These are phyloP conservation scores for Hystrix cristata DNA, from an alignment of 2,113 vertebrate species.

Conservation along the genomic window DNA sequence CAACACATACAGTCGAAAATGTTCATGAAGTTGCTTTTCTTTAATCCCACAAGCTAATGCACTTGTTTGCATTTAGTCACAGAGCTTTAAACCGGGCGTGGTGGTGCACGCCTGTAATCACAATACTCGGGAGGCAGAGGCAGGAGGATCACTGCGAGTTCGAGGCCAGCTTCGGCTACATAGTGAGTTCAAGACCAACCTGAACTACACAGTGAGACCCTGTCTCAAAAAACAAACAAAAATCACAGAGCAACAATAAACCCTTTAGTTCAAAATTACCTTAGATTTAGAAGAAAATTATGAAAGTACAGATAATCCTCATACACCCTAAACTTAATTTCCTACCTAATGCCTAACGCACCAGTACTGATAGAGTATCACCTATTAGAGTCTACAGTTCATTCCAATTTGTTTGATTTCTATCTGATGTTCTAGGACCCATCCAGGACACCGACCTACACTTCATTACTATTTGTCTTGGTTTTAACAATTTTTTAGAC, in stretches of 20 bases:
- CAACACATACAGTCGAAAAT: not conserved
- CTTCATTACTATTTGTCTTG: not conserved
- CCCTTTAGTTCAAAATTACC: not conserved
- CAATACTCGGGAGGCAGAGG: no score
- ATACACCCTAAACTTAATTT: rapidly evolving
- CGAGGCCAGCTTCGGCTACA: no score
- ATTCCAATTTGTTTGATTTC: not conserved
- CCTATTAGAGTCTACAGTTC: not conserved
- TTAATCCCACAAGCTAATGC: not conserved
- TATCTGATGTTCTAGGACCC: no score
- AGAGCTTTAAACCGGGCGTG: no score
- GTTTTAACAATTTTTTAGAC: not conserved
- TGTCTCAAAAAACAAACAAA: no score
- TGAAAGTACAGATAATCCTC: not conserved
- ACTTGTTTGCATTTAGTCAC: not conserved
- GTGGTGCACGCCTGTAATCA: no score
- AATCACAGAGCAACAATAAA: not conserved
- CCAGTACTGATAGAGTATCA: no score
- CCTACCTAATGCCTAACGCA: not conserved
- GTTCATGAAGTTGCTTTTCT: not conserved
- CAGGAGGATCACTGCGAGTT: no score
- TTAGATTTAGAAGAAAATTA: not conserved
- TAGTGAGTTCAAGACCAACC: no score
- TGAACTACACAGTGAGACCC: no score
- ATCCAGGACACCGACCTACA: no score